Evolutionary conservation across 2,888 invertebrate genomes (phyloP).

Genomic region (Copidosoma aretas): DNA sequence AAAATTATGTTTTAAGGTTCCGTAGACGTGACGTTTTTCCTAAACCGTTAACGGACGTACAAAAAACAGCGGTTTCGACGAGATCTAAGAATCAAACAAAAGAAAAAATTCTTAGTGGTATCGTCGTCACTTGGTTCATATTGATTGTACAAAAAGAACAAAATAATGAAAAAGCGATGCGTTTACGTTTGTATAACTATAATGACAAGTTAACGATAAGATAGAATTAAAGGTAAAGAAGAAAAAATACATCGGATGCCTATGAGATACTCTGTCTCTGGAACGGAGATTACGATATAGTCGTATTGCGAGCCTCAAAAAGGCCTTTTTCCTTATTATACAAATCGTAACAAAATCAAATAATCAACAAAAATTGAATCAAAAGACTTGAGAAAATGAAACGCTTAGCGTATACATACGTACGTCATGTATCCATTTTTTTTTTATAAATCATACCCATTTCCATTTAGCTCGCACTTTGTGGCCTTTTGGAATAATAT

Average conservation of each 20-base stretch:
- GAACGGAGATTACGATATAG: slow-evolving; percentile 3
- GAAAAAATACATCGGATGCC: slow-evolving; percentile 36
- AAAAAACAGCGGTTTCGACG: slow-evolving; percentile 31
- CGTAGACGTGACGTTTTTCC: slow-evolving; percentile 39
- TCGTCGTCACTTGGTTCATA: slow-evolving; percentile 31
- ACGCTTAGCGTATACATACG: slow-evolving; percentile 3
- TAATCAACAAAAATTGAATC: slow-evolving; percentile 18
- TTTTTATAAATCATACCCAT: background rate
- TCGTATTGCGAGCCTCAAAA: slow-evolving; percentile 30
- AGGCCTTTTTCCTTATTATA: slow-evolving; percentile 23
- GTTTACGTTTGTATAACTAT: slow-evolving; percentile 34
- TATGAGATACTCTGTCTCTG: slow-evolving; percentile 32
- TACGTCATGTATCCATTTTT: slow-evolving; percentile 26
- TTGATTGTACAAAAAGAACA: slow-evolving; percentile 37
- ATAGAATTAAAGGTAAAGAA: slow-evolving; percentile 25
- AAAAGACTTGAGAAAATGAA: slow-evolving; percentile 23
- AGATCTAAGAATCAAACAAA: slow-evolving; percentile 11
- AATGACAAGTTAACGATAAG: slow-evolving; percentile 34
- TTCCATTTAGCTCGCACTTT: slow-evolving; percentile 33
- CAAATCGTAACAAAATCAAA: slow-evolving; percentile 12
- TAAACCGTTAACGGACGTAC: slow-evolving; percentile 36
- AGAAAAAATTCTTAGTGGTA: slow-evolving; percentile 19
- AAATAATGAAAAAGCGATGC: slow-evolving; percentile 28
- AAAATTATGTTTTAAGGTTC: slow-evolving; percentile 32
- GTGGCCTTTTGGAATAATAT: slow-evolving; percentile 36